Evolutionary conservation across 2,113 vertebrate genomes (phyloP).

Genomic region (Cebus imitator): DNA sequence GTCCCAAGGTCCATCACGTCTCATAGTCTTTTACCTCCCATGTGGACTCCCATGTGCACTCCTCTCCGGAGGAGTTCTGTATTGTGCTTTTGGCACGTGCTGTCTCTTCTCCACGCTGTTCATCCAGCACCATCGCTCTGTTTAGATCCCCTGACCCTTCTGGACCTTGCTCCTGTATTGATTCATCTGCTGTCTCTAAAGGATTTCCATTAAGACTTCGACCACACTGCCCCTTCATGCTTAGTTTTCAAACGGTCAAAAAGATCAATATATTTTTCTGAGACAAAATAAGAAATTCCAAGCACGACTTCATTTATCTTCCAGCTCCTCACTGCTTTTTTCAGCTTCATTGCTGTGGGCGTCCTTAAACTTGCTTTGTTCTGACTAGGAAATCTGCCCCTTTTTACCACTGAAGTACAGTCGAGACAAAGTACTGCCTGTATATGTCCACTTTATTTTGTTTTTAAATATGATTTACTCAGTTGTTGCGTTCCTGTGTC

Average conservation of each 20-base stretch:
- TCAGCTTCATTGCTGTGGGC: not conserved
- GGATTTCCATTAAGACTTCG: not conserved
- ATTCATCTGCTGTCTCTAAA: too few relatives aligned
- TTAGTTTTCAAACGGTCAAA: not conserved
- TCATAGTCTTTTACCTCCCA: accelerated
- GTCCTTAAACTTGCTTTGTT: not conserved
- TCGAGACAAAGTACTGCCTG: not conserved
- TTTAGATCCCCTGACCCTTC: not conserved
- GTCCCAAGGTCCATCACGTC: accelerated
- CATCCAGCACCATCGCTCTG: not conserved
- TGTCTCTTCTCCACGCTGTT: not conserved
- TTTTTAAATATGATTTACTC: not conserved
- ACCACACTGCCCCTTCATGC: not conserved
- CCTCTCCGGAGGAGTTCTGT: not conserved
- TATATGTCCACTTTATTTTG: not conserved
- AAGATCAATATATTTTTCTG: not conserved
- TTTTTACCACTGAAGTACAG: not conserved
- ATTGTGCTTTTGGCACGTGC: accelerated
- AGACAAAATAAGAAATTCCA: not conserved
- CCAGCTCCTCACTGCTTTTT: not conserved
- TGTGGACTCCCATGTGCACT: accelerated
- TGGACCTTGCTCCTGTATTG: not conserved
- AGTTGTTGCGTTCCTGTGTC: not conserved
- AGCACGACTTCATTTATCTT: not conserved
- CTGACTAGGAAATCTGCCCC: not conserved